Evolutionary conservation across 2,113 vertebrate genomes (phyloP).

Genomic region (Phainopepla nitens): DNA sequence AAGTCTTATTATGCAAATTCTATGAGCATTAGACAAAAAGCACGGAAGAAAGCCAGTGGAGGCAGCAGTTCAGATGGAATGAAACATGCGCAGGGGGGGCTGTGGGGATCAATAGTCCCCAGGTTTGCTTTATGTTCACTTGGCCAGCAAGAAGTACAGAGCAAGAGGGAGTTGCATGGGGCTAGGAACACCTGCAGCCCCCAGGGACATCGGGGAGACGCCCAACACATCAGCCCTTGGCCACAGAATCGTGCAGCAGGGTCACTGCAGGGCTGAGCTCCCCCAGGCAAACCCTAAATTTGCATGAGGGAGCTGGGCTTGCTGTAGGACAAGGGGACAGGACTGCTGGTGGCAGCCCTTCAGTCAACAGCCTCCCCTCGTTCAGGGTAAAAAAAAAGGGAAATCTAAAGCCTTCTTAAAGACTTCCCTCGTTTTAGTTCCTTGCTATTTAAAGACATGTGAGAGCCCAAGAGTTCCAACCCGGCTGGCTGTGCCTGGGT

Average conservation of each 20-base stretch:
- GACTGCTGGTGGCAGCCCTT: background rate
- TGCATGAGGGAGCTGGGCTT: background rate
- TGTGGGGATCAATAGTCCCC: rapidly evolving
- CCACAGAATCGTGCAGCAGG: background rate
- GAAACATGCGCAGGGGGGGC: rapidly evolving
- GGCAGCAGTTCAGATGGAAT: background rate
- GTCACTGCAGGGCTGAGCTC: background rate
- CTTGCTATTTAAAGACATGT: background rate
- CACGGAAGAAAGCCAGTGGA: background rate
- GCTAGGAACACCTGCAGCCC: background rate
- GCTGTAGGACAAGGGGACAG: background rate
- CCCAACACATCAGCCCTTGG: background rate
- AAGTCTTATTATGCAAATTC: background rate
- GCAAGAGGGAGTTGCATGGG: background rate
- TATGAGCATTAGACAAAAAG: background rate
- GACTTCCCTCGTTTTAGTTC: background rate
- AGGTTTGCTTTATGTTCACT: background rate
- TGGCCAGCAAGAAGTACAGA: background rate
- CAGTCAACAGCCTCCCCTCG: background rate
- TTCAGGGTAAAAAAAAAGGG: background rate
- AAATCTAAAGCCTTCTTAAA: background rate
- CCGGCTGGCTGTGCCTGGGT: background rate
- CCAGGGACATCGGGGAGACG: background rate
- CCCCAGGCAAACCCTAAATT: background rate
- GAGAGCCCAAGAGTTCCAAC: background rate